Evolutionary conservation across 2,888 invertebrate genomes (phyloP), one percentile per base, ranked within the genome.

Genomic region (Chymomyza caudatula): DNA sequence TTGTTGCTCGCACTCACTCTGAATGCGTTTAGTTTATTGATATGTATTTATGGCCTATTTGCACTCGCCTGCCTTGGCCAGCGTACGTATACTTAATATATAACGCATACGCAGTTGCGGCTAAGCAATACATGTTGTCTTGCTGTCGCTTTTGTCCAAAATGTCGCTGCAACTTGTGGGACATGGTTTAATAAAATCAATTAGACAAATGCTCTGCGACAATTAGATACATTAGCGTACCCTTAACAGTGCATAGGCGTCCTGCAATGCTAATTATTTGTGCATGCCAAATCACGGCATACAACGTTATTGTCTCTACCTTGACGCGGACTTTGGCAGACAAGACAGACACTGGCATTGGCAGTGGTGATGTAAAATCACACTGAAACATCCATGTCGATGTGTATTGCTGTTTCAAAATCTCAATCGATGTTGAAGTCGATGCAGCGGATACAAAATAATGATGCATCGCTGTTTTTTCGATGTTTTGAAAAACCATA

Each of bases 211-310:
- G 58, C 22, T 51, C 55, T 17, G 5, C 19, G 20, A 17, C 51
- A 51, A 51, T 51, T 51, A 51, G 20, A 11, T 5, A 37, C 29
- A 37, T 37, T 8, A 37, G 29, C 29, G 29, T 11, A 11, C 29
- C 29, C 29, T 37, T 13, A 11, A 11, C 29, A 37, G 29, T 8
- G 11, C 29, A 37, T 37, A 11, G 29, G 29, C 5, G 8, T n/a
- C 22, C 23, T 53, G 53, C 53, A 53, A 53, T 60, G 73, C 55
- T 73, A 73, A 75, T 75, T 73, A 63, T 60, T 65, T 68, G 67
- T 73, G 75, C 67, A 66, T 75, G 65, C 51, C 65, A 66, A 75
- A 67, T 67, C 69, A 64, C 59, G 67, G 69, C 43, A 20, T 47
- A 11, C 11, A 37, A 37, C 11, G 29, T 11, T 37, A 11, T 11